A percentile compares a stretch with the other conserved stretches of the same genome.
Evolutionary conservation across 2,113 vertebrate species (phyloP).

Genomic region (Ceyx cyanopectus): DNA sequence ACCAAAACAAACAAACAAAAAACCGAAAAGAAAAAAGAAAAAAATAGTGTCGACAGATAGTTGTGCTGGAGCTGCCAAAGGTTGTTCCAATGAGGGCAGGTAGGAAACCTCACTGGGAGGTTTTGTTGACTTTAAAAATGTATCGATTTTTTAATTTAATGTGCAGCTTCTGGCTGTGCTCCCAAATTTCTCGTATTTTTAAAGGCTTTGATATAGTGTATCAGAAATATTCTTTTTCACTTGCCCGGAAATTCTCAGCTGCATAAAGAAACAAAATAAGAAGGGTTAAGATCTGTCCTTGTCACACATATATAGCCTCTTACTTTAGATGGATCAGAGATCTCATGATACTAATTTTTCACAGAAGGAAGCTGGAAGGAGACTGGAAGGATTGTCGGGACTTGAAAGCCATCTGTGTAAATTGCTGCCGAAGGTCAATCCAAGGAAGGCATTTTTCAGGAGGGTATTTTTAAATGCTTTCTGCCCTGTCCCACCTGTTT

Average conservation of each 20-base stretch:
- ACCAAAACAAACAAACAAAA: too few relatives aligned
- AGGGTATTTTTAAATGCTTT: background rate
- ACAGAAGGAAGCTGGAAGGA: background rate
- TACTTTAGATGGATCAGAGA: background rate
- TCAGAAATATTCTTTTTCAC: background rate
- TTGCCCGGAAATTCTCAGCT: background rate
- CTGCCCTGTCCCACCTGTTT: background rate
- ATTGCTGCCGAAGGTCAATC: background rate
- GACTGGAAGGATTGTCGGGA: background rate
- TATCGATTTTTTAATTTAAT: background rate
- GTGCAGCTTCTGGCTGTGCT: background rate
- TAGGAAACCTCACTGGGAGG: background rate
- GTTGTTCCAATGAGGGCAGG: rapidly evolving
- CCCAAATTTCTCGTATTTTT: background rate
- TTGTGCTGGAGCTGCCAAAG: background rate
- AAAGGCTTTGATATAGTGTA: background rate
- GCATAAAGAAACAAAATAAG: background rate
- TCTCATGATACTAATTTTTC: background rate
- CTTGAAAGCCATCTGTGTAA: background rate
- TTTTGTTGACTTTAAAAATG: slow-evolving; percentile 22
- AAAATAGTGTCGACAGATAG: rapidly evolving
- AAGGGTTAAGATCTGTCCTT: background rate
- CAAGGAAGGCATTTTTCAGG: background rate
- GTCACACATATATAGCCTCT: background rate
- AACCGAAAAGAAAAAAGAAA: background rate